phyloP scores from a whole-genome alignment of 2,797 vertebrate genomes.

The Pseudopleuronectes americanus region DNA sequence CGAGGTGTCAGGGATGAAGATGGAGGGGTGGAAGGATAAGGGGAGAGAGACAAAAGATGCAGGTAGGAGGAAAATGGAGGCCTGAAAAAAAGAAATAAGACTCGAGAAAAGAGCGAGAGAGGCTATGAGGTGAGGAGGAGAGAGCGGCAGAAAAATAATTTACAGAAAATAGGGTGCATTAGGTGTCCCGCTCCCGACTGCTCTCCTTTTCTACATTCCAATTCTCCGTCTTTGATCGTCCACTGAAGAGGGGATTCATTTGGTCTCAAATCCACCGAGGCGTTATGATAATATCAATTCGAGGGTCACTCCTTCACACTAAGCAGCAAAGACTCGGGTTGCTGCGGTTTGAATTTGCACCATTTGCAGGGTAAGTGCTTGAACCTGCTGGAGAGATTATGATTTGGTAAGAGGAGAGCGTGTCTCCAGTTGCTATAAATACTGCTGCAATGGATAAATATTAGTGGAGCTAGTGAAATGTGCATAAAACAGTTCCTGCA shows the following conservation, averaged over 20 bases:
- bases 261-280: conserved; percentile 58
- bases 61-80: neutral
- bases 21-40: conserved; percentile 3
- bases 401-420: conserved; percentile 47
- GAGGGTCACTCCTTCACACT: conserved; percentile 43
- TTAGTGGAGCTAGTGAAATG: conserved; percentile 16
- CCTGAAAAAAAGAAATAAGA: conserved; percentile 4
- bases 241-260: conserved; percentile 60
- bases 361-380: conserved; percentile 63
- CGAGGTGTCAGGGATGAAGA: conserved; percentile 54
- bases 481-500: conserved; percentile 1
- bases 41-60: conserved; percentile 14
- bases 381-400: conserved; percentile 52
- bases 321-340: conserved; percentile 40
- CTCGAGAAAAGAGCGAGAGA: neutral
- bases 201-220: conserved; percentile 24
- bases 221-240: conserved; percentile 47
- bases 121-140: conserved; percentile 28
- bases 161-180: conserved; percentile 52
- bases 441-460: conserved; percentile 36
- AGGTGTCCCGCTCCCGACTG: neutral
- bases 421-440: conserved; percentile 33
- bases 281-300: conserved; percentile 59
- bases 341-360: conserved; percentile 59
- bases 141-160: conserved; percentile 56